Conservation (phyloP, 1,140 invertebrate species). For the Ruditapes philippinarum region DNA sequence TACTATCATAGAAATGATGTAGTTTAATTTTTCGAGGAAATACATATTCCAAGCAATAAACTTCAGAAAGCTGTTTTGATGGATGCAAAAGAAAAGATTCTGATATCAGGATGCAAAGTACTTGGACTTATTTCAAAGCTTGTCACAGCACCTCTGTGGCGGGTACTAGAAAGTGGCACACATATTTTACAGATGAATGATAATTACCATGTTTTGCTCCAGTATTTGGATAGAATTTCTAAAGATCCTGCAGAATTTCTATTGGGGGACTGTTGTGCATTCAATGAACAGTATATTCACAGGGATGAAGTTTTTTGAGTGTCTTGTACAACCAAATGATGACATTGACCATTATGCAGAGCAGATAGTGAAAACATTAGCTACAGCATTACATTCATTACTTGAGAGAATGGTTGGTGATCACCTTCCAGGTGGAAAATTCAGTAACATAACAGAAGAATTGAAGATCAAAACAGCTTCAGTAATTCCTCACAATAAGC, state of each 20-base stretch:
- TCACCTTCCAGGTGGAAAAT: constrained; percentile 4
- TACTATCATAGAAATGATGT: constrained; percentile 23
- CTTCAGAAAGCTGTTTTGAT: constrained; percentile 42
- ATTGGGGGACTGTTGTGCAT: not conserved
- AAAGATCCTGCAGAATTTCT: constrained; percentile 11
- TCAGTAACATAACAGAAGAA: constrained; percentile 21
- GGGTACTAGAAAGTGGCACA: constrained; percentile 40
- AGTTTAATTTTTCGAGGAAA: constrained; percentile 21
- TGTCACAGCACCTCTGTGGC: constrained; percentile 64
- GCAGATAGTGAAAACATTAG: constrained; percentile 6
- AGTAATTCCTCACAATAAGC: not conserved
- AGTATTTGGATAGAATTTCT: constrained; percentile 27
- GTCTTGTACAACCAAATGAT: not conserved
- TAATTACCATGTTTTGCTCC: not conserved
- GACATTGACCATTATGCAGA: not conserved
- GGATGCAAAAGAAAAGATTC: constrained; percentile 31
- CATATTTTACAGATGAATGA: constrained; percentile 63
- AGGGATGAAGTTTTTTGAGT: not conserved
- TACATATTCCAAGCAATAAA: constrained; percentile 34
- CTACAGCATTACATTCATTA: not conserved
- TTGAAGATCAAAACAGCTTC: constrained; percentile 43
- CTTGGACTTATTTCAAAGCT: constrained; percentile 62
- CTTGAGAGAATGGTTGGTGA: constrained; percentile 14
- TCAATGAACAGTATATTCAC: not conserved
- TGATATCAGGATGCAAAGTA: constrained; percentile 61